A percentile compares a stretch with the other conserved stretches of the same genome.
These are phyloP conservation scores for Wiebesia pumilae DNA, from an alignment of 1,140 invertebrate genomes.

Conservation along the genomic window DNA sequence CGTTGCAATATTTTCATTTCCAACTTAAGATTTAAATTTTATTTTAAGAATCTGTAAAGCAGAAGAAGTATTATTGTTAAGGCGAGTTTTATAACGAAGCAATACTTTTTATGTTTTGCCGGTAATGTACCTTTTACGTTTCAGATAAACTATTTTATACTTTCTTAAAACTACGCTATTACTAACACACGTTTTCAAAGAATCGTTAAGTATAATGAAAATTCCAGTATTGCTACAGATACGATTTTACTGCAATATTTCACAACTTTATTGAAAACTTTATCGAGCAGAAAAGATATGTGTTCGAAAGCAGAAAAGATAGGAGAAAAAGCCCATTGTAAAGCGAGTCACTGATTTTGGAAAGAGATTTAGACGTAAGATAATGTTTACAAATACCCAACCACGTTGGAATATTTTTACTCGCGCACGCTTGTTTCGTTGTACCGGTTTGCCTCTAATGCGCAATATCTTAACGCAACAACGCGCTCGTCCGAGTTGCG, in stretches of 20 bases:
- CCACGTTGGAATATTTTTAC: background rate
- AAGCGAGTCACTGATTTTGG: background rate
- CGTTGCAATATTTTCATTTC: too few species aligned
- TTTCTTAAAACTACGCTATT: slow-evolving; percentile 2
- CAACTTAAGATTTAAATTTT: background rate
- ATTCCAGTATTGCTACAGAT: slow-evolving; percentile 16
- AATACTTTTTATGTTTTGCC: background rate
- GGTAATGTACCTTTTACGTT: background rate
- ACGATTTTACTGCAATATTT: slow-evolving; percentile 28
- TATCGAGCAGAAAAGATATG: slow-evolving; percentile 26
- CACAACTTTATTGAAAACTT: slow-evolving; percentile 26
- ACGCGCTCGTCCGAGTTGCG: background rate
- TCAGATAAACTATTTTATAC: slow-evolving; percentile 19
- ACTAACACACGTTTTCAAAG: slow-evolving; percentile 15
- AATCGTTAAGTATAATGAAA: slow-evolving; percentile 29
- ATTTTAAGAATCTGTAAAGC: background rate
- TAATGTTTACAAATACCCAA: background rate
- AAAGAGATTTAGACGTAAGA: background rate
- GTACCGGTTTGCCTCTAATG: too few species aligned
- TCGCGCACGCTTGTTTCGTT: too few species aligned
- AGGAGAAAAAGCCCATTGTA: background rate
- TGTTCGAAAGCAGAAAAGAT: slow-evolving; percentile 1
- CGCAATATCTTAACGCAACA: too few species aligned
- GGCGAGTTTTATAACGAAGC: background rate
- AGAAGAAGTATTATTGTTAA: background rate